Evolutionary conservation across 2,888 invertebrate species (phyloP).

Genomic region (Sepiola atlantica): DNA sequence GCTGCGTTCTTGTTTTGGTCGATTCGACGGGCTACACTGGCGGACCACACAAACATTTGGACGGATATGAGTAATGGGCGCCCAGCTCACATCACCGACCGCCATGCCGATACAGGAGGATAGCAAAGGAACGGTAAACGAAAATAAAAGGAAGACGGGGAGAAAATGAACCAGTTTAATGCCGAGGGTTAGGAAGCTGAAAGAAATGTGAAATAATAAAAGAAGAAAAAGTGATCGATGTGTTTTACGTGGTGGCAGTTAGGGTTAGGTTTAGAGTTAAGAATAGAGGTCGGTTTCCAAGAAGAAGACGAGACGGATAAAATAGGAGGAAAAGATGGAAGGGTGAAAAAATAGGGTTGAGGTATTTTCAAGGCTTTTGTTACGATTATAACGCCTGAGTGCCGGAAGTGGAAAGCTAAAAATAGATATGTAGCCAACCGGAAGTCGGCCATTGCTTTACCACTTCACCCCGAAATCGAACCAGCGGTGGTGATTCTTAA

Average conservation of each 20-base stretch:
- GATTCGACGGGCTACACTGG: not conserved
- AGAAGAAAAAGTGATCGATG: not conserved
- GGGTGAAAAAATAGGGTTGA: not conserved
- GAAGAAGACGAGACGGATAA: too few species aligned
- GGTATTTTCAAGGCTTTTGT: not conserved
- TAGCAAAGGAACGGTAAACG: not conserved
- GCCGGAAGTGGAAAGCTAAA: not conserved
- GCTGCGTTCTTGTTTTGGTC: not conserved
- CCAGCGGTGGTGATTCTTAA: not conserved
- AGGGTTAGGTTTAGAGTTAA: too few species aligned
- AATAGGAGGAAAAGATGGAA: not conserved
- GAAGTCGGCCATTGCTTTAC: not conserved
- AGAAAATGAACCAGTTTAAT: not conserved
- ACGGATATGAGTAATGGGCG: not conserved
- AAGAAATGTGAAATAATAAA: not conserved
- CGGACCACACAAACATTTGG: not conserved
- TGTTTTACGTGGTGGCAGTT: not conserved
- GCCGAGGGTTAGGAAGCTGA: not conserved
- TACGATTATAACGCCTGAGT: not conserved
- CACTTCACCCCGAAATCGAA: not conserved
- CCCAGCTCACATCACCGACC: not conserved
- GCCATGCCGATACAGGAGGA: not conserved
- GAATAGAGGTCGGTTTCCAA: not conserved
- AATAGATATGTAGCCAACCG: not conserved
- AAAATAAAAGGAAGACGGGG: not conserved